phyloP scores from a whole-genome alignment of 2,797 vertebrate species.

The Betta splendens region DNA sequence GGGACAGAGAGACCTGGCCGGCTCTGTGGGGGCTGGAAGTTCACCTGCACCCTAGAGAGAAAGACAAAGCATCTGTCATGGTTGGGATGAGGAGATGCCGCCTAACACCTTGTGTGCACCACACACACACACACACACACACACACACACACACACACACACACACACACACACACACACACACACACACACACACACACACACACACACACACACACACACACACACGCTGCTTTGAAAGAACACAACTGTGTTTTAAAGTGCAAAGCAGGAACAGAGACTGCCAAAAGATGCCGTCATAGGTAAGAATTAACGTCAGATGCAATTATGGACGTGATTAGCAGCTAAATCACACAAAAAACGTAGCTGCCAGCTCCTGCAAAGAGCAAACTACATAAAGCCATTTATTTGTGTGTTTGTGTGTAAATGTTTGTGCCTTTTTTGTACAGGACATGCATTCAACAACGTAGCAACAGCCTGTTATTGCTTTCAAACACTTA shows the following conservation, averaged over 20 bases:
- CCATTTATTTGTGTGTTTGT: conserved; percentile 5
- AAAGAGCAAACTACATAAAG: background rate
- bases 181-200: background rate
- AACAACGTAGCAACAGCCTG: conserved; percentile 34
- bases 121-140: background rate
- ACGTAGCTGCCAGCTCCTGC: conserved; percentile 4
- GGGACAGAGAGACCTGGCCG: conserved; percentile 37
- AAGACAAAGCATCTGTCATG: conserved; percentile 50
- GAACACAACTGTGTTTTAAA: conserved; percentile 19
- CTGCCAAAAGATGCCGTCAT: conserved; percentile 19
- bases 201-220: background rate
- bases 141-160: background rate
- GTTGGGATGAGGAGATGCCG: conserved; percentile 37
- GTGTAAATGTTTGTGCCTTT: conserved; percentile 17
- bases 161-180: background rate
- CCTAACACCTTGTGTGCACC: background rate
- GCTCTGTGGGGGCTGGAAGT: conserved; percentile 43
- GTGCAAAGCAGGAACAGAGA: conserved; percentile 11
- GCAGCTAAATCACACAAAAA: background rate
- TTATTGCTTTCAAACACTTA: conserved; percentile 59
- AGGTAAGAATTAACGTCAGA: background rate
- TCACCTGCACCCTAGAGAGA: conserved; percentile 45
- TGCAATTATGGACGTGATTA: conserved; percentile 4
- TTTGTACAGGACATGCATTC: conserved; percentile 16
- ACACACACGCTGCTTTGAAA: background rate